phyloP scores from a whole-genome alignment of 2,888 invertebrate genomes.

The Pelosia muscerda region DNA sequence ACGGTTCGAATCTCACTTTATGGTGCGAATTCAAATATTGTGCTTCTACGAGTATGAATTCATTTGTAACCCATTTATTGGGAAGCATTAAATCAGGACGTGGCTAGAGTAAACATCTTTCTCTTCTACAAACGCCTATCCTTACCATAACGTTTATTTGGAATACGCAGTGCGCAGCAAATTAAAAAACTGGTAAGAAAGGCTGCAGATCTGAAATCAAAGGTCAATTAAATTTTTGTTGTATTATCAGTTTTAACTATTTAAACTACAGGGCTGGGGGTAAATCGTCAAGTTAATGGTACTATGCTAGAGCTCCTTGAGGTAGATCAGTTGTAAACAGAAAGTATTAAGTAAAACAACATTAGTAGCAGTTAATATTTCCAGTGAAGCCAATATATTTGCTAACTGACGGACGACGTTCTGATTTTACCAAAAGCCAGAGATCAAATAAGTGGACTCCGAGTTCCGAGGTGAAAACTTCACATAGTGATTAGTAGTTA shows the following conservation, averaged over 20 bases:
- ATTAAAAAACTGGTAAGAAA: constrained; percentile 78
- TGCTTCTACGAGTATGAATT: too few relatives aligned
- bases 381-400: too few relatives aligned
- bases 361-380: too few relatives aligned
- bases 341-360: too few relatives aligned
- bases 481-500: too few relatives aligned
- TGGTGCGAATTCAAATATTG: too few relatives aligned
- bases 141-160: constrained; percentile 26
- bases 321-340: neutral
- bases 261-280: neutral
- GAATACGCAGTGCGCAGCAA: constrained; percentile 68
- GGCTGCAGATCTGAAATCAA: constrained; percentile 75
- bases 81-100: too few relatives aligned
- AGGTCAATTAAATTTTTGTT: neutral
- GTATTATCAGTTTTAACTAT: neutral
- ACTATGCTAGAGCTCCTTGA: neutral
- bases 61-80: too few relatives aligned
- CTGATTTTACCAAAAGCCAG: neutral
- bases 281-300: neutral
- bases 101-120: too few relatives aligned
- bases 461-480: neutral
- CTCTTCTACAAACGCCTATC: too few relatives aligned
- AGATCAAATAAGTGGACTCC: neutral
- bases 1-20: too few relatives aligned
- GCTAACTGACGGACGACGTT: neutral